These are phyloP conservation scores for Drosophila virilis DNA, from an alignment of 1,140 invertebrate genomes.

Conservation along the genomic window DNA sequence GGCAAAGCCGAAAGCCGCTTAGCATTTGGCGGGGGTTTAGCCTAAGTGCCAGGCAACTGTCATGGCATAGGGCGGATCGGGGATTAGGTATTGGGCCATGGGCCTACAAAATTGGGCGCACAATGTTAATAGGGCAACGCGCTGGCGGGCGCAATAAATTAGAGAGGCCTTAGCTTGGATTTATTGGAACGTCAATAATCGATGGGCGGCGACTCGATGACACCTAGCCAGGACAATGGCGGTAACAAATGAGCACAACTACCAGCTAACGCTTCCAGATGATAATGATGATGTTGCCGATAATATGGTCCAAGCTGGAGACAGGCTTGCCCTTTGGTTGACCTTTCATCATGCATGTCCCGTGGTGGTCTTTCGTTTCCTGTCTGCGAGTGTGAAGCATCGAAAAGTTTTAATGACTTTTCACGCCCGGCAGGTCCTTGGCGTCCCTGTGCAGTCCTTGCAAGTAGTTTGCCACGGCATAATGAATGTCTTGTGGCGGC, in stretches of 20 bases:
- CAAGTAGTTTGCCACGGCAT: conserved; percentile 32
- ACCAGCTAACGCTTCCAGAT: not conserved
- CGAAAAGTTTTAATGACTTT: conserved; percentile 79
- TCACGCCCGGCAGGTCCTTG: conserved; percentile 42
- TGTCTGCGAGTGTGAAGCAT: conserved; percentile 24
- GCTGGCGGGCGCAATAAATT: conserved; percentile 64
- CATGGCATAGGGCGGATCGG: not conserved
- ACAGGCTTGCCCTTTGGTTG: conserved; percentile 62
- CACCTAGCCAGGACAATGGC: conserved; percentile 25
- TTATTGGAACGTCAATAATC: conserved; percentile 72
- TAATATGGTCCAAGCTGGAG: conserved; percentile 30
- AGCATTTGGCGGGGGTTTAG: conserved; percentile 43
- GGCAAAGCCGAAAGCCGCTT: conserved; percentile 44
- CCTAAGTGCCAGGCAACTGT: conserved; percentile 17
- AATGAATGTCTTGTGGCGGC: conserved; percentile 61
- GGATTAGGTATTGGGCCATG: not conserved
- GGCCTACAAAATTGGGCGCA: conserved; percentile 17
- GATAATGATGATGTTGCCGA: conserved; percentile 47
- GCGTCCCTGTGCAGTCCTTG: conserved; percentile 32
- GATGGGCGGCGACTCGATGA: conserved; percentile 32
- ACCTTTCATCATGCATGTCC: conserved; percentile 55
- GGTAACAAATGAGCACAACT: conserved; percentile 28
- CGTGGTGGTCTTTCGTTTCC: conserved; percentile 1
- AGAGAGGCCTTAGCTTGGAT: conserved; percentile 60
- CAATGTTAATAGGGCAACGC: conserved; percentile 54